phyloP scores from a whole-genome alignment of 2,113 vertebrate genomes.

The Hemibagrus wyckioides region DNA sequence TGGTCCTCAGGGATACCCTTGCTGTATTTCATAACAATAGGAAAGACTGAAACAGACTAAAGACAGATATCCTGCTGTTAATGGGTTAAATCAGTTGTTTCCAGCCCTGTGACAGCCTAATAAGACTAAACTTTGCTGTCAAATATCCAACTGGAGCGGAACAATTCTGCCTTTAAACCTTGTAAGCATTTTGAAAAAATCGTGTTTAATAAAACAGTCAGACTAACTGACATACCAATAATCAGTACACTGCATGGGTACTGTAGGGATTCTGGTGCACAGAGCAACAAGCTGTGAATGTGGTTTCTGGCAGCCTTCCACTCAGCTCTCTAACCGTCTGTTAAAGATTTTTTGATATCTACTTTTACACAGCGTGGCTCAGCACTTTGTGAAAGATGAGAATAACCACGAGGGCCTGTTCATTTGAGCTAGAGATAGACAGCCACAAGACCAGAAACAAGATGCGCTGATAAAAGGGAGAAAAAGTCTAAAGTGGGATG shows the following conservation, averaged over 20 bases:
- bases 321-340: slow-evolving; percentile 18
- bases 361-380: slow-evolving; percentile 34
- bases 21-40: slow-evolving; percentile 18
- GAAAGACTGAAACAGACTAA: slow-evolving; percentile 9
- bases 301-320: slow-evolving; percentile 18
- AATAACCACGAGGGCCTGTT: slow-evolving; percentile 16
- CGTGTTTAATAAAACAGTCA: neutral
- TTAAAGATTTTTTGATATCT: slow-evolving; percentile 16
- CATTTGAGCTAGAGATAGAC: slow-evolving; percentile 34
- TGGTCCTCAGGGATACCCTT: neutral
- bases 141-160: slow-evolving; percentile 29
- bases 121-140: slow-evolving; percentile 28
- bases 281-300: slow-evolving; percentile 19
- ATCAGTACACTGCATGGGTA: neutral
- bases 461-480: slow-evolving; percentile 37
- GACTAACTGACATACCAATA: neutral
- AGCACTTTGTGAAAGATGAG: slow-evolving; percentile 30
- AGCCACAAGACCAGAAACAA: slow-evolving; percentile 28
- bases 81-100: slow-evolving; percentile 20
- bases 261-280: slow-evolving; percentile 1
- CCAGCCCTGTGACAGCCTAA: slow-evolving; percentile 27
- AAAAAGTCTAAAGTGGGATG: slow-evolving; percentile 18
- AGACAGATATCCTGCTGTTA: slow-evolving; percentile 38
- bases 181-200: slow-evolving; percentile 2
- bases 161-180: slow-evolving; percentile 24